These are phyloP conservation scores for Vireo altiloquus DNA, from an alignment of 2,113 vertebrate genomes.

Conservation along the genomic window DNA sequence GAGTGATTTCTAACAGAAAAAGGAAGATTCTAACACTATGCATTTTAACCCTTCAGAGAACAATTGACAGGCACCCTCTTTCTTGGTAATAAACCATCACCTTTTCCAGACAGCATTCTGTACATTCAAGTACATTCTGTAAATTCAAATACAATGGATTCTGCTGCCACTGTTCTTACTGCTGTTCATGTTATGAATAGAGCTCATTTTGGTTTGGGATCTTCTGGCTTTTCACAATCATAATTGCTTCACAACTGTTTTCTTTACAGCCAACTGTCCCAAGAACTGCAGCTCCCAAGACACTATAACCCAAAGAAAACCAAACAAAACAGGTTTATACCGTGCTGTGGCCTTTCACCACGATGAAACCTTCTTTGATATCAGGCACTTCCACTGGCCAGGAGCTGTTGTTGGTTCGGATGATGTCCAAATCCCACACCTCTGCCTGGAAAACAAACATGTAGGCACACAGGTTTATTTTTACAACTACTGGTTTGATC, in stretches of 20 bases:
- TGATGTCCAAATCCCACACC: constrained; percentile 95
- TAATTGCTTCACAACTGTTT: neutral
- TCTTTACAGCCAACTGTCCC: neutral
- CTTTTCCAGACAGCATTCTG: neutral
- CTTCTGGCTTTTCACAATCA: neutral
- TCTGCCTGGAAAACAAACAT: constrained; percentile 81
- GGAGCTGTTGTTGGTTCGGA: constrained; percentile 80
- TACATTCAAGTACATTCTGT: too few species aligned
- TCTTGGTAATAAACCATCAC: neutral
- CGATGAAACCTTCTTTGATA: constrained; percentile 92
- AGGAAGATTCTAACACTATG: neutral
- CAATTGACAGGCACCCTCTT: neutral
- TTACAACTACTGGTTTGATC: neutral
- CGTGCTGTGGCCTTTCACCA: constrained; percentile 90
- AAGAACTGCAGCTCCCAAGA: neutral
- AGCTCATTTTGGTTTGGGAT: neutral
- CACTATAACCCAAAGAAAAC: neutral
- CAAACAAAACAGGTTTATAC: constrained; percentile 60
- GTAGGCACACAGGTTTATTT: neutral
- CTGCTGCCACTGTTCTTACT: neutral
- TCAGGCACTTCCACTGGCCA: constrained; percentile 87
- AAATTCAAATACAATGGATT: neutral
- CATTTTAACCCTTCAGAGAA: neutral
- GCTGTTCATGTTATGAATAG: neutral
- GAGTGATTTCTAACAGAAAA: neutral